Base-by-base conservation (phyloP, 2,113 vertebrate species). In the Phaethornis superciliosus region DNA sequence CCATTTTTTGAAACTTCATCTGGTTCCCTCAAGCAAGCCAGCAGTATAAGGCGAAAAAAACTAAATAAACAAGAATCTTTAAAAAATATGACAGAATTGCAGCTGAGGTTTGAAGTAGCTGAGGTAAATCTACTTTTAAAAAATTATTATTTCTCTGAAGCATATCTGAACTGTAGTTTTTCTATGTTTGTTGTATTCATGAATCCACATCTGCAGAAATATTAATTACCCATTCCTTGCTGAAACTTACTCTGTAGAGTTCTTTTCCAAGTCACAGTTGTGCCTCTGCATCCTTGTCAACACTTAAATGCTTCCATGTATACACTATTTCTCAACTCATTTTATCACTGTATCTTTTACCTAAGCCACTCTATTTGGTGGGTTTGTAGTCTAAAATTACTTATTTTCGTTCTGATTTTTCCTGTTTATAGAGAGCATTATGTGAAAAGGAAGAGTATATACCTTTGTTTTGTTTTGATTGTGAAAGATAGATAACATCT, bases 51-150 rank as follows among this genome's bases (percentile, higher is more conserved):
- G 83, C 97, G 82, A 54, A 98, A 93, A 93, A 96, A 91, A 17
- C 23, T 97, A 72, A 67, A 88, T 65, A 98, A 98, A 69, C 98
- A 98, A 62, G 98, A 99, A 6, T 78, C 94, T 81, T 95, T 98
- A 92, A 99, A 99, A 97, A 99, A 99, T 96, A 98, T 99, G 98
- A 99, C 98, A 8, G 97, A 99, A 69, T 98, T 98, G 58, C 94
- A 97, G 85, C 89, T 99, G 91, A 98, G 81, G 27, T 99, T 99
- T 98, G 99, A 99, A 97, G 98, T 99, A 89, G 98, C 97, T 89
- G 96, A 98, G 99, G 99, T 99, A 98, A 89, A 75, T 19, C 71
- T 33, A 17, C 2, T 23, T 33, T 13, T 20, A 35, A 16, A 20
- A 49, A 47, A 49, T 40, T 40, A 49, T 12, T 49, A 35, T 80